Evolutionary conservation across 2,888 invertebrate genomes (phyloP).

Genomic region (Eilema depressum): DNA sequence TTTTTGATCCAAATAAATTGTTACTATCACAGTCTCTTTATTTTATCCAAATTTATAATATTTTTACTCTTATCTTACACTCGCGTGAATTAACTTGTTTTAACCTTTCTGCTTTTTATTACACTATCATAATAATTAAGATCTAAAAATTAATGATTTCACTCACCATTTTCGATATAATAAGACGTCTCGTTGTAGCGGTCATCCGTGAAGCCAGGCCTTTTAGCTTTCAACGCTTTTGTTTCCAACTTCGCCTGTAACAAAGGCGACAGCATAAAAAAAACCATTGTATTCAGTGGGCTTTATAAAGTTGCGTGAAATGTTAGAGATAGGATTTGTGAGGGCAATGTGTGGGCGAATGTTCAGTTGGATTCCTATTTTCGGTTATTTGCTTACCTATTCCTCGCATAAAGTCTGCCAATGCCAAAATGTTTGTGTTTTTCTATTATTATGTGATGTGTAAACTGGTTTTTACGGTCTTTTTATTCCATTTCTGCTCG

Average conservation of each 20-base stretch:
- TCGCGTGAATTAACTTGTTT: too few relatives aligned
- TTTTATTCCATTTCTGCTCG: not conserved
- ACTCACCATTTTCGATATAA: conserved; percentile 97
- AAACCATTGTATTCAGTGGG: conserved; percentile 35
- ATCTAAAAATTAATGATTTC: conserved; percentile 11
- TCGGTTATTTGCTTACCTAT: conserved; percentile 6
- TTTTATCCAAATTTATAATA: too few relatives aligned
- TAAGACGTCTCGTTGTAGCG: conserved; percentile 98
- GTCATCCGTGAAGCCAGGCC: conserved; percentile 97
- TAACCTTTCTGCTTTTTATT: not conserved
- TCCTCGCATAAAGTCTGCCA: not conserved
- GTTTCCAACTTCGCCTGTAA: conserved; percentile 96
- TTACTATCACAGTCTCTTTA: too few relatives aligned
- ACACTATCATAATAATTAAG: not conserved
- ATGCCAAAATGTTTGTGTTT: not conserved
- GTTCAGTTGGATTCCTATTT: not conserved
- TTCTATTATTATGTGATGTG: not conserved
- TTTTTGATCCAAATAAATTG: too few relatives aligned
- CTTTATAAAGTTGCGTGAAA: conserved; percentile 42
- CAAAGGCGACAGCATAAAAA: conserved; percentile 73
- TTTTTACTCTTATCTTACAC: too few relatives aligned
- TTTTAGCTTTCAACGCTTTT: conserved; percentile 95
- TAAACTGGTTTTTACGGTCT: not conserved
- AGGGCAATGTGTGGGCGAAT: conserved; percentile 9
- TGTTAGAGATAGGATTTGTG: conserved; percentile 19